Conservation (phyloP, 1,140 invertebrate species). For the Drosophila busckii region DNA sequence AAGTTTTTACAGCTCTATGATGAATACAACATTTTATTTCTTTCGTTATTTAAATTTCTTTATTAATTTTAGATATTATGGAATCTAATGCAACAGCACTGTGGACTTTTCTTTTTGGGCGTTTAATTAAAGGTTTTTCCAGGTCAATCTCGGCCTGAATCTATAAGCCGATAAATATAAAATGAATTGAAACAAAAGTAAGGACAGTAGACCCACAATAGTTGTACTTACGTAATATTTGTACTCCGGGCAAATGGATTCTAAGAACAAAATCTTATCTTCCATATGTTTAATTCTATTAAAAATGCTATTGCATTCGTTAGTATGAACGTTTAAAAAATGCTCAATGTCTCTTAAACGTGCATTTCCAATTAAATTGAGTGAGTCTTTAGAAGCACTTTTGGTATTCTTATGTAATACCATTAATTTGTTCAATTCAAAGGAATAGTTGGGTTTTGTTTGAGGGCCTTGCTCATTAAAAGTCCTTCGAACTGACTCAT, state of each 20-base stretch:
- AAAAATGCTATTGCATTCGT: constrained; percentile 82
- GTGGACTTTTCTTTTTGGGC: no score
- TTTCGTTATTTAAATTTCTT: no score
- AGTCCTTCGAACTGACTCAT: constrained; percentile 79
- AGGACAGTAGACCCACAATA: no score
- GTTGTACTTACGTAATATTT: constrained; percentile 81
- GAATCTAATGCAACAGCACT: no score
- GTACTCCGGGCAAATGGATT: constrained; percentile 86
- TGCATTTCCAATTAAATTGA: constrained; percentile 9
- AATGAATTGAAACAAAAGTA: background rate
- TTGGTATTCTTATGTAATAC: constrained; percentile 80
- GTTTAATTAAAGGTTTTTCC: no score
- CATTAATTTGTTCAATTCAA: constrained; percentile 63
- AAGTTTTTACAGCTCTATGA: no score
- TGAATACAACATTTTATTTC: no score
- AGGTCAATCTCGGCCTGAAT: no score
- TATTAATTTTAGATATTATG: no score
- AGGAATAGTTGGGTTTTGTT: constrained; percentile 70
- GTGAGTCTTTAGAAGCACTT: background rate
- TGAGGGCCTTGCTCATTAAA: constrained; percentile 83
- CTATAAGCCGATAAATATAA: background rate
- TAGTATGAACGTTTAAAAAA: constrained; percentile 48
- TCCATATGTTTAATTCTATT: constrained; percentile 84
- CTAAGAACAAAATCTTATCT: constrained; percentile 83
- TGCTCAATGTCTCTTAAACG: constrained; percentile 45